Base-by-base conservation (phyloP, 2,113 vertebrate species). In the Petrocephalus zakoni region DNA sequence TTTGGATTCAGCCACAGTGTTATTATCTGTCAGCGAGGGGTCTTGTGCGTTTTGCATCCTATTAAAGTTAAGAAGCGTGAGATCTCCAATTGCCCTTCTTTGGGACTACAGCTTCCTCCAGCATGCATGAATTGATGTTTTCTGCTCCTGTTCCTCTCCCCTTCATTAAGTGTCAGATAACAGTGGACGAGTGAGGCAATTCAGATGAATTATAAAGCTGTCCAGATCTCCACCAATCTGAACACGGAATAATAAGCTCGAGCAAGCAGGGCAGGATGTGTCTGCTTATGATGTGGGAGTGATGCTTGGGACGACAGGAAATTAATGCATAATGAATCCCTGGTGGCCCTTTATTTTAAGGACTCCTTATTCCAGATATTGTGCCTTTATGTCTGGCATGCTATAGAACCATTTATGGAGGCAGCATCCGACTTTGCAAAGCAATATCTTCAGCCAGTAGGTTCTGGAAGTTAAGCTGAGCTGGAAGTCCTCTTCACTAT, bases 371-470 rank as follows among this genome's bases (percentile, higher is more conserved):
- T 37, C 42, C 51, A 34, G 58, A 42, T 68, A 53, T 87, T 82
- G 82, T 61, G 88, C 55, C 84, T 86, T 87, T 58, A 68, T 87
- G 34, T 87, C 15, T 42, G 55, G 85, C 46, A 37, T 25, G 64
- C 34, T 15, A 29, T 13, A 19, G 29, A 87, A 78, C 19, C 75
- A 61, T 58, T 29, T 29, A 25, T 25, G 82, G 25, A 78, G 87
- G 85, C 22, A 90, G 25, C 21, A 51, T 49, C 25, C 46, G n/a
- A 34, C 42, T 47, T 81, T 56, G 47, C 78, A 46, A 46, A 88
- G 83, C 21, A 42, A 46, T 25, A 25, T 34, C 25, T 37, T 21
- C 47, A 49, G 51, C 52, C 13, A 78, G 5, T 37, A 42, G 37
- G 34, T 78, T 42, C 17, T 37, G 34, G 34, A 78, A 78, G 5